phyloP scores from a whole-genome alignment of 2,797 vertebrate species.

The Gobionotothen gibberifrons region DNA sequence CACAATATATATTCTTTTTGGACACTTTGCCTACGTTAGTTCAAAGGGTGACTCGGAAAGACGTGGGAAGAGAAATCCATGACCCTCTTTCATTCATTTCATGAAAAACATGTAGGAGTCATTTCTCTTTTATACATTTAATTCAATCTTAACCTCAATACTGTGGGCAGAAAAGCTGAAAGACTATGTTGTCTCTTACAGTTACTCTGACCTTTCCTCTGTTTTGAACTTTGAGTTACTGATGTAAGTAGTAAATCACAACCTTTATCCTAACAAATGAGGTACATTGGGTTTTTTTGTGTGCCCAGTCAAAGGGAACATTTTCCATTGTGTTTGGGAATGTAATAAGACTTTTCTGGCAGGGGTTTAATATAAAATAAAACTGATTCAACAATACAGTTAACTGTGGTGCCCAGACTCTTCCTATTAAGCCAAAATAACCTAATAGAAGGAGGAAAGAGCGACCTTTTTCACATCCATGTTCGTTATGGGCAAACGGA shows the following conservation, averaged over 20 bases:
- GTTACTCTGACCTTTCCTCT: background rate
- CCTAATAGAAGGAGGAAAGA: too few relatives aligned
- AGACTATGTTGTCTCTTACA: constrained; percentile 32
- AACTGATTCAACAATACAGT: too few relatives aligned
- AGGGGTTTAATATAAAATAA: too few relatives aligned
- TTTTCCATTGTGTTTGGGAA: too few relatives aligned
- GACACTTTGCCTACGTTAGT: background rate
- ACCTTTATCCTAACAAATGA: background rate
- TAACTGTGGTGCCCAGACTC: too few relatives aligned
- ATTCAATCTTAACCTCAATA: constrained; percentile 25
- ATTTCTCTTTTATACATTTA: constrained; percentile 34
- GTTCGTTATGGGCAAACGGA: too few relatives aligned
- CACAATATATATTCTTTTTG: background rate
- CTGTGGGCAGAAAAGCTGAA: constrained; percentile 35
- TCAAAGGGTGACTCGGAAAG: constrained; percentile 45
- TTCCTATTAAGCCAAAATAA: too few relatives aligned
- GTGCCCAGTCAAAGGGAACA: too few relatives aligned
- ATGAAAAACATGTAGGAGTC: constrained; percentile 35
- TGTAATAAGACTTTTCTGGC: too few relatives aligned
- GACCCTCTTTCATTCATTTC: constrained; percentile 26
- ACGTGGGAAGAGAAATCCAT: constrained; percentile 34
- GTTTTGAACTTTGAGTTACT: background rate
- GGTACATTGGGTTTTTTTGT: background rate
- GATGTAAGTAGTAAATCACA: background rate
- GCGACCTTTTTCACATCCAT: too few relatives aligned